Percentiles rank a stretch among this genome's conserved stretches.
Evolutionary conservation across 2,888 invertebrate genomes (phyloP).

Genomic region (Acrocera orbiculus): DNA sequence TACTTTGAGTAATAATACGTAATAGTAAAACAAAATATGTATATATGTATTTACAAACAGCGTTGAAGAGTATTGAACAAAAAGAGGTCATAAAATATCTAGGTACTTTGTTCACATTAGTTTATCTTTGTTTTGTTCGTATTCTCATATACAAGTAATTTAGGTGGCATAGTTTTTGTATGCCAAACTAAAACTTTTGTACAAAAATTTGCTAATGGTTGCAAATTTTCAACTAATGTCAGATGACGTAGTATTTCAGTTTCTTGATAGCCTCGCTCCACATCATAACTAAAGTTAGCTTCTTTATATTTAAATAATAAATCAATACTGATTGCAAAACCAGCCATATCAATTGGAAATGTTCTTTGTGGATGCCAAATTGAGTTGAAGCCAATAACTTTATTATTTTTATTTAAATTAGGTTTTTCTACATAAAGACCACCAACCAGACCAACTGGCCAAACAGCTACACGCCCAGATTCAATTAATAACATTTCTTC

Average conservation of each 20-base stretch:
- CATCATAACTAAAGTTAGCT: constrained; percentile 66
- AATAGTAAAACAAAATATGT: too few species aligned
- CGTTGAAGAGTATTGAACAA: too few species aligned
- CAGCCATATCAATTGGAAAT: constrained; percentile 97
- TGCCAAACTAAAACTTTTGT: constrained; percentile 98
- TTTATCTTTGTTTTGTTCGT: too few species aligned
- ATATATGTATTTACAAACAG: too few species aligned
- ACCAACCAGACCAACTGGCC: constrained; percentile 94
- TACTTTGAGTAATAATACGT: too few species aligned
- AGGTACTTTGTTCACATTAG: too few species aligned
- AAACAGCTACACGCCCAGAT: constrained; percentile 58
- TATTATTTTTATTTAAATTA: constrained; percentile 43
- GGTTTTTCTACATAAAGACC: constrained; percentile 87
- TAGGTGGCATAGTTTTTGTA: constrained; percentile 82
- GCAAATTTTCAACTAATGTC: constrained; percentile 55
- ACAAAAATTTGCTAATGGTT: constrained; percentile 80
- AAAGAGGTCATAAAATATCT: too few species aligned
- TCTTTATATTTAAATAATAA: constrained; percentile 51
- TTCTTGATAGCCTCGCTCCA: constrained; percentile 78
- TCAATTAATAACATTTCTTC: constrained; percentile 71
- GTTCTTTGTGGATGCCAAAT: constrained; percentile 81
- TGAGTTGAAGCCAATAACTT: constrained; percentile 41
- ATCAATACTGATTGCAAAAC: constrained; percentile 72
- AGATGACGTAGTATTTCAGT: constrained; percentile 64
- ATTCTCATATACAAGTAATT: constrained; percentile 49